A percentile compares a stretch with the other conserved stretches of the same genome.
Evolutionary conservation across 2,113 vertebrate species (phyloP).

Genomic region (human (Homo sapiens)): GRCh38 chr6:24729501-24730000

Average conservation of each 20-base stretch:
- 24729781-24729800: background rate
- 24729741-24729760: background rate
- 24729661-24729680: background rate
- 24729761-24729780: background rate
- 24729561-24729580: background rate
- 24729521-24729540: background rate
- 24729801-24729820: background rate
- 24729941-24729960: background rate
- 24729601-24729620: background rate
- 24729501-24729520: background rate
- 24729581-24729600: background rate
- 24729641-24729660: background rate
- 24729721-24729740: background rate
- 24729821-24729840: background rate
- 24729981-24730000: background rate
- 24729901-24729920: background rate
- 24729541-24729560: slow-evolving; percentile 6
- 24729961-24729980: background rate
- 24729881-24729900: background rate
- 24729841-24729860: background rate
- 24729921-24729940: background rate
- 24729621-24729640: background rate
- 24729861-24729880: background rate
- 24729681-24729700: background rate
- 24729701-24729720: background rate